Evolutionary conservation across 2,888 invertebrate species (phyloP).

Genomic region (Megalurothrips usitatus): DNA sequence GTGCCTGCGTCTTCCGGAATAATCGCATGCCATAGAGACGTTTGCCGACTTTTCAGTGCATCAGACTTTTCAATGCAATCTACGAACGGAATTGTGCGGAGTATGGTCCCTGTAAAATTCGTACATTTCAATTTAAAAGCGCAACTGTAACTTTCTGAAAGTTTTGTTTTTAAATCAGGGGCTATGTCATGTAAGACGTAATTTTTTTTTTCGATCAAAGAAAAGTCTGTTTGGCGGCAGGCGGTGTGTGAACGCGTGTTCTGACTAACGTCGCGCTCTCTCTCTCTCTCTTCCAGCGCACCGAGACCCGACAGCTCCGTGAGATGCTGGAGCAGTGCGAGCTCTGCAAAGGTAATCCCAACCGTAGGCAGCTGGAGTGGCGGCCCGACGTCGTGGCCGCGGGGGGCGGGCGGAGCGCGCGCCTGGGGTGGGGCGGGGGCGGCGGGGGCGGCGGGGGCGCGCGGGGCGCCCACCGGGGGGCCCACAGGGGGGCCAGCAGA

Average conservation of each 20-base stretch:
- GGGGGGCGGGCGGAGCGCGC: not conserved
- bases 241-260: no score
- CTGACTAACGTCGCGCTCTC: slow-evolving; percentile 33
- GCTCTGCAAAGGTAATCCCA: slow-evolving; percentile 52
- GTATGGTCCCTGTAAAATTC: no score
- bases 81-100: no score
- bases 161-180: no score
- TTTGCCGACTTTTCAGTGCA: no score
- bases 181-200: no score
- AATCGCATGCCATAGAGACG: no score
- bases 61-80: not conserved
- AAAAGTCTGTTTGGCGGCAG: no score
- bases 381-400: slow-evolving; percentile 28
- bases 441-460: not conserved
- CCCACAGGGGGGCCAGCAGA: not conserved
- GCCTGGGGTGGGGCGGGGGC: not conserved
- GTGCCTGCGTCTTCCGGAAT: no score
- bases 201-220: no score
- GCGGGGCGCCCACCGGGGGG: no score
- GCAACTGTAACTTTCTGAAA: slow-evolving; percentile 27
- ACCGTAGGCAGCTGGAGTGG: slow-evolving; percentile 39
- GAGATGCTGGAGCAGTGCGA: slow-evolving; percentile 74
- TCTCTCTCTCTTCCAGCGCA: slow-evolving; percentile 45
- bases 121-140: not conserved
- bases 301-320: slow-evolving; percentile 65